Percentiles rank a stretch among this genome's conserved stretches.
Conservation (phyloP, 2,113 vertebrate species). For the Chiloscyllium plagiosum region DNA sequence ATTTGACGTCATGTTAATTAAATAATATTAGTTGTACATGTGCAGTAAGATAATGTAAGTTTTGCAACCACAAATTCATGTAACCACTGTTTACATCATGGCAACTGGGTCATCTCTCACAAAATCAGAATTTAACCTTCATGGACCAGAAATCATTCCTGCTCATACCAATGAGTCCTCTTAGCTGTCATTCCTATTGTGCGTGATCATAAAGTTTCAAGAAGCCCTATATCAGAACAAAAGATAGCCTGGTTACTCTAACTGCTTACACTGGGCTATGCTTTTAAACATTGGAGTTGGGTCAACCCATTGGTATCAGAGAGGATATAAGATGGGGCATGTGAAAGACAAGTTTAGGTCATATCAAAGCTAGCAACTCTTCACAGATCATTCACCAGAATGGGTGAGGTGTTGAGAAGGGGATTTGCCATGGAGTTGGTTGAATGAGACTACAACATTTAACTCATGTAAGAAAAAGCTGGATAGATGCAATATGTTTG, state of each 20-base stretch:
- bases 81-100: not conserved
- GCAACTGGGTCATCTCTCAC: not conserved
- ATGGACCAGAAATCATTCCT: conserved; percentile 3
- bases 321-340: not conserved
- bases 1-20: not conserved
- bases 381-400: not conserved
- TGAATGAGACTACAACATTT: not conserved
- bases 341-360: not conserved
- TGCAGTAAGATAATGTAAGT: not conserved
- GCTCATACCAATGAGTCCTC: not conserved
- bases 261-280: not conserved
- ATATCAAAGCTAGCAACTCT: not conserved
- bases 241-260: not conserved
- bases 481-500: not conserved
- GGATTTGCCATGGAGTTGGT: not conserved
- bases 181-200: not conserved
- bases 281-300: not conserved
- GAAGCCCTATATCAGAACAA: not conserved
- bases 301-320: not conserved
- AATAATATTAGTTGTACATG: conserved; percentile 4
- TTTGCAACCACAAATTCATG: not conserved
- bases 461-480: not conserved
- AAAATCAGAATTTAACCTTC: not conserved
- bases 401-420: too few relatives aligned
- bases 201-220: conserved; percentile 2